Percentiles rank a stretch among this genome's conserved stretches.
These are phyloP conservation scores for Yasuhikotakia modesta DNA, from an alignment of 2,797 vertebrate genomes.

Conservation along the genomic window DNA sequence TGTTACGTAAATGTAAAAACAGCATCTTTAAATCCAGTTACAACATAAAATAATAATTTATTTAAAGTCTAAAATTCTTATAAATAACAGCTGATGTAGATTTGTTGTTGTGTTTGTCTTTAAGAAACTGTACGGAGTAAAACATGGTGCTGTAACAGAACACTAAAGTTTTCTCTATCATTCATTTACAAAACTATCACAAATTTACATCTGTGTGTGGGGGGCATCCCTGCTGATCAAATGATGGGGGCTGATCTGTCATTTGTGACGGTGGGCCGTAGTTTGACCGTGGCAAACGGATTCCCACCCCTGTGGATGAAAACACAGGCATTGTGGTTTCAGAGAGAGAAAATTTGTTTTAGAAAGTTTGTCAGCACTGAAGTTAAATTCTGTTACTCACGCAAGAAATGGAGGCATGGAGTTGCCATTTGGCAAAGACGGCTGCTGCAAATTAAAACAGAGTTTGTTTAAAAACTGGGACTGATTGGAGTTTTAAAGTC, in stretches of 20 bases:
- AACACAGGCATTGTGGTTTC: not conserved
- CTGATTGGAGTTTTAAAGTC: not conserved
- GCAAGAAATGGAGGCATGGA: constrained; percentile 87
- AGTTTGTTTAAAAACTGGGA: not conserved
- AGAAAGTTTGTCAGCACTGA: no score
- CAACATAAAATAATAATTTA: constrained; percentile 49
- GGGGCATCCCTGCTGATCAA: constrained; percentile 59
- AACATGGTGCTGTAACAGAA: constrained; percentile 25
- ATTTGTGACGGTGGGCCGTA: constrained; percentile 93
- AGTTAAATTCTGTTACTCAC: constrained; percentile 67
- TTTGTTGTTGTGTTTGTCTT: constrained; percentile 10
- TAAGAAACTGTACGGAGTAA: constrained; percentile 13
- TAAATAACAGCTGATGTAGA: constrained; percentile 26
- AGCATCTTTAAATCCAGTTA: constrained; percentile 14
- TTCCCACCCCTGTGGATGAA: constrained; percentile 84
- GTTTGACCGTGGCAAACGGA: constrained; percentile 91
- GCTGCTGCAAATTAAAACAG: constrained; percentile 74
- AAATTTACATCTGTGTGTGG: not conserved
- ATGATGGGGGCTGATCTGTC: constrained; percentile 90
- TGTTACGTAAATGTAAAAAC: not conserved
- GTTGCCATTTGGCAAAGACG: constrained; percentile 83
- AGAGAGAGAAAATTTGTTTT: not conserved
- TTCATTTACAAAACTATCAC: constrained; percentile 1
- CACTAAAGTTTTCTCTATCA: not conserved
- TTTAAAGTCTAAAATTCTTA: constrained; percentile 28